These are phyloP conservation scores for Calephelis perditalis DNA, from an alignment of 2,888 invertebrate species.

Conservation along the genomic window DNA sequence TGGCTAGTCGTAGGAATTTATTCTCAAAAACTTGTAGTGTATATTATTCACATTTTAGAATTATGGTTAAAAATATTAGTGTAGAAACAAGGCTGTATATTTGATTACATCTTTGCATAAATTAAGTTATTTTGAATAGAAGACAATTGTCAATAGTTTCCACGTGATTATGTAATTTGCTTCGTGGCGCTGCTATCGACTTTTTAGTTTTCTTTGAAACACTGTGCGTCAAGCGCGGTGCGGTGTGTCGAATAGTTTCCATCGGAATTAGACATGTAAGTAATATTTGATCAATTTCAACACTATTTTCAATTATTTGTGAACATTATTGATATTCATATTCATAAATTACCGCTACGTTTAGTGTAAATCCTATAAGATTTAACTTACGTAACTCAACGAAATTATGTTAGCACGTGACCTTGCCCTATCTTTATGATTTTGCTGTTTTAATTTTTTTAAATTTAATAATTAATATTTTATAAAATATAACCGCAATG, in stretches of 20 bases:
- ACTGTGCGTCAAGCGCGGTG: slow-evolving; percentile 71
- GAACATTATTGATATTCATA: too few species aligned
- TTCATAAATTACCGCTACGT: too few species aligned
- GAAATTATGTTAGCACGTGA: slow-evolving; percentile 71
- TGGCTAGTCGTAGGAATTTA: too few species aligned
- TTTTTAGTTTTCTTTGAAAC: slow-evolving; percentile 58
- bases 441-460: slow-evolving; percentile 14
- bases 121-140: too few species aligned
- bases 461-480: background rate
- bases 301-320: background rate
- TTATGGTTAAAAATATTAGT: too few species aligned
- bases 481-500: background rate
- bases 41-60: too few species aligned
- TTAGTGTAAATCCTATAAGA: slow-evolving; percentile 18
- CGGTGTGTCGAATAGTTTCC: slow-evolving; percentile 58
- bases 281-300: slow-evolving; percentile 28
- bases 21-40: too few species aligned
- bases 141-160: slow-evolving; percentile 37
- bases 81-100: too few species aligned
- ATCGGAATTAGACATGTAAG: slow-evolving; percentile 72
- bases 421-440: slow-evolving; percentile 52
- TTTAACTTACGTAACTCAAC: slow-evolving; percentile 70
- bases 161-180: slow-evolving; percentile 69
- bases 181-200: slow-evolving; percentile 53
- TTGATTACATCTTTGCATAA: too few species aligned